These are phyloP conservation scores for Eurois occulta DNA, from an alignment of 2,888 invertebrate species.

Conservation along the genomic window DNA sequence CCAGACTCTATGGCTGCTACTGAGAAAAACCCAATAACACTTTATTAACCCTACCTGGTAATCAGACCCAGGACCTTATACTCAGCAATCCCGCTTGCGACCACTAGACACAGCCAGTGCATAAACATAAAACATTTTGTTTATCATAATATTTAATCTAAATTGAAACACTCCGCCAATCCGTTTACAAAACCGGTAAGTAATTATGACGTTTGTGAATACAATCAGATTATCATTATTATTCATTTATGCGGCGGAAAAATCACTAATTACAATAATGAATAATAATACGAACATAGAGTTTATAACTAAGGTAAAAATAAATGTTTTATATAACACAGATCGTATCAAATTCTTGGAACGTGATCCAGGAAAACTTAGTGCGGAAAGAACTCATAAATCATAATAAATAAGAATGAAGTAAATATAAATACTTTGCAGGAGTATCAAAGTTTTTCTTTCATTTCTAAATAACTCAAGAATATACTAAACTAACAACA, in stretches of 20 bases:
- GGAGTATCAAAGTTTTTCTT: not conserved
- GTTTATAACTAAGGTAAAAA: not conserved
- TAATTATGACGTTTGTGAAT: slow-evolving; percentile 10
- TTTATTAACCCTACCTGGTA: not conserved
- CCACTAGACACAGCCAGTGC: not conserved
- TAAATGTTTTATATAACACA: slow-evolving; percentile 6
- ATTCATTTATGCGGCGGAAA: slow-evolving; percentile 30
- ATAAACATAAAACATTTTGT: not conserved
- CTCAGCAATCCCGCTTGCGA: not conserved
- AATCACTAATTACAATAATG: not conserved
- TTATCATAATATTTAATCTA: not conserved
- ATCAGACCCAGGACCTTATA: not conserved
- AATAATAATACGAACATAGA: not conserved
- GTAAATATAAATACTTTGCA: not conserved
- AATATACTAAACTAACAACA: no score
- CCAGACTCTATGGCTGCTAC: not conserved
- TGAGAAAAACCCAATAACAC: not conserved
- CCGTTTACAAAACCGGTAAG: not conserved
- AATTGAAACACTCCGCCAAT: not conserved
- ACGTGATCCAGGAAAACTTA: slow-evolving; percentile 15
- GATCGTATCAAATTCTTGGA: slow-evolving; percentile 16
- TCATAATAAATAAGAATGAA: slow-evolving; percentile 1
- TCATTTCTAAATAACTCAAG: no score
- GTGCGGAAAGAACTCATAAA: not conserved
- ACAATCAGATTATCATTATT: slow-evolving; percentile 8